Percentiles rank a stretch among this genome's conserved stretches.
Conservation (phyloP, 1,140 invertebrate genomes). For the Pseudomyrmex flavicornis region DNA sequence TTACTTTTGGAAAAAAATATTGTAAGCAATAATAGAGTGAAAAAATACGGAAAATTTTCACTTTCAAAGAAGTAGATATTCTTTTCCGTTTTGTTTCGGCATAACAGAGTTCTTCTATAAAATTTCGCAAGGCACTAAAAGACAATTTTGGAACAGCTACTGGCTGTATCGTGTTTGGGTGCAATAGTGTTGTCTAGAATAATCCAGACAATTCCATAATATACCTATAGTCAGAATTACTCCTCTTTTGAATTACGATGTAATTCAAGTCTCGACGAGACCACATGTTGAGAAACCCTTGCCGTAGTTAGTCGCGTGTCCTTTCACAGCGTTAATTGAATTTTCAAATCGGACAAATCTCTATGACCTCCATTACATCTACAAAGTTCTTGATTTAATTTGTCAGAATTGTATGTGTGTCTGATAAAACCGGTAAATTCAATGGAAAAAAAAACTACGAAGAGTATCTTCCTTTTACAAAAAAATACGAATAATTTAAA, state of each 20-base stretch:
- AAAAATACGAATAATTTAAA: background rate
- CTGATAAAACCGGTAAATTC: background rate
- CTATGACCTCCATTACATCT: background rate
- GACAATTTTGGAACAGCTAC: constrained; percentile 13
- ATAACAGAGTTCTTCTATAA: background rate
- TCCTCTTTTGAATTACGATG: constrained; percentile 18
- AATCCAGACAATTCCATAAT: background rate
- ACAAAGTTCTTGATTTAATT: background rate
- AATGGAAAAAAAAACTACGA: background rate
- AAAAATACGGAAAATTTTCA: background rate
- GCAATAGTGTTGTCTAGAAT: background rate
- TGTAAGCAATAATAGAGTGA: background rate
- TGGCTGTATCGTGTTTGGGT: background rate
- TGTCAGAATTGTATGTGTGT: background rate
- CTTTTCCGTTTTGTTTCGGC: background rate
- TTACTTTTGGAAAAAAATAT: background rate
- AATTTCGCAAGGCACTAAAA: background rate
- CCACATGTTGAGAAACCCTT: constrained; percentile 2
- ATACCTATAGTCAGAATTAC: constrained; percentile 1
- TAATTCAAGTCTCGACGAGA: background rate
- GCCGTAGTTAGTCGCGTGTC: background rate
- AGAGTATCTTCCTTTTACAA: background rate
- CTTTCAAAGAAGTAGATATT: too few relatives aligned
- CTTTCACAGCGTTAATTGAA: constrained; percentile 48
- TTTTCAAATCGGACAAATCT: constrained; percentile 32